A percentile compares a stretch with the other conserved stretches of the same genome.
phyloP scores from a whole-genome alignment of 2,113 vertebrate species.

The Leptobrachium ailaonicum region DNA sequence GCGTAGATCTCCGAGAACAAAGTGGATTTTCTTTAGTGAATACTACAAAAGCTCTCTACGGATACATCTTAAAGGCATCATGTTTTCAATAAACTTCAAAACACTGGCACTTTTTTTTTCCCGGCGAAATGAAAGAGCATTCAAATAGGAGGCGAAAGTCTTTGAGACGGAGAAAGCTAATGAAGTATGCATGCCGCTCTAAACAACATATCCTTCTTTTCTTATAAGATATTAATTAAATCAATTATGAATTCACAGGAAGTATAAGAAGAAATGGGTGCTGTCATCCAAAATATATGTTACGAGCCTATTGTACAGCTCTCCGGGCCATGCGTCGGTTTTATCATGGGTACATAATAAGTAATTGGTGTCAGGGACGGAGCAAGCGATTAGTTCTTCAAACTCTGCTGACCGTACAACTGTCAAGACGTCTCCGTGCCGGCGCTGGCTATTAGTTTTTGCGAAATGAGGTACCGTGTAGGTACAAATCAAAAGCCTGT shows the following conservation, averaged over 20 bases:
- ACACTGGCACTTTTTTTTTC: constrained; percentile 34
- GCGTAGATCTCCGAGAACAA: constrained; percentile 2
- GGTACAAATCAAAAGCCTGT: background rate
- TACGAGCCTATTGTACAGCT: constrained; percentile 10
- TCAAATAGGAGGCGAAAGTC: constrained; percentile 40
- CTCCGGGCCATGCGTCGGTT: constrained; percentile 2
- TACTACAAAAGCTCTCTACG: background rate
- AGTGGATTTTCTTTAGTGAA: constrained; percentile 43
- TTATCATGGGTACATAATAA: constrained; percentile 18
- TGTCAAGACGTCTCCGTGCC: constrained; percentile 33
- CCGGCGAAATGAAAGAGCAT: constrained; percentile 37
- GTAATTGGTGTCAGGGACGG: constrained; percentile 52
- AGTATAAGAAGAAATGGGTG: constrained; percentile 19
- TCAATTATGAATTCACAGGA: constrained; percentile 43
- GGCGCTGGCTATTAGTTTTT: constrained; percentile 41
- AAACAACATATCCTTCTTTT: constrained; percentile 33
- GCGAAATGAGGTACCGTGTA: constrained; percentile 53
- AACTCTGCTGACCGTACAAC: constrained; percentile 48
- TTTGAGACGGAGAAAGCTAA: constrained; percentile 47
- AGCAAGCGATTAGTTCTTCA: constrained; percentile 10
- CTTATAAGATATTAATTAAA: constrained; percentile 50
- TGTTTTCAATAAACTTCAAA: background rate
- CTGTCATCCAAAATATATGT: constrained; percentile 31
- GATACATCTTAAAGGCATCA: constrained; percentile 42
- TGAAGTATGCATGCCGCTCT: constrained; percentile 37